phyloP scores from a whole-genome alignment of 2,888 invertebrate species.

The Eupithecia vulgata region DNA sequence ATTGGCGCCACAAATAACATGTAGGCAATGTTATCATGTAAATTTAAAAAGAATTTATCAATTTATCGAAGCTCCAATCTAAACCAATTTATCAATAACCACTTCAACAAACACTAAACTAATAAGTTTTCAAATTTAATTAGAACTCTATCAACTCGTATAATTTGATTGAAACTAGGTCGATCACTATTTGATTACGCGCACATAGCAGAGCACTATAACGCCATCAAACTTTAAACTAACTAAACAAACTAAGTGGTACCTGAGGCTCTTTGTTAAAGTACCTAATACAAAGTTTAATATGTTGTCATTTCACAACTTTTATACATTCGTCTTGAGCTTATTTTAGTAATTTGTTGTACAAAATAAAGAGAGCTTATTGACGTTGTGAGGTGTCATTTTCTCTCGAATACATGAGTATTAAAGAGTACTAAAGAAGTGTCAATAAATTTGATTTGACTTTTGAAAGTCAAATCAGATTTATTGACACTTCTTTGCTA shows the following conservation, averaged over 20 bases:
- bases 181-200: constrained; percentile 5
- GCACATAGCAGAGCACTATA: not conserved
- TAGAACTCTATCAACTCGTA: not conserved
- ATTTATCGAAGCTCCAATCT: not conserved
- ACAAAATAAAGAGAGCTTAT: too few species aligned
- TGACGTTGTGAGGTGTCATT: too few species aligned
- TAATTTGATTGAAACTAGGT: not conserved
- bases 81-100: not conserved
- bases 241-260: not conserved
- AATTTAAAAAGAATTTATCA: not conserved
- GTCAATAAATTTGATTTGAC: too few species aligned
- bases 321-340: not conserved
- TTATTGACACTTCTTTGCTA: too few species aligned
- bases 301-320: not conserved
- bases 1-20: not conserved
- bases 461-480: too few species aligned
- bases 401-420: too few species aligned
- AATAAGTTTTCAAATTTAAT: not conserved
- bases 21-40: too few species aligned
- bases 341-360: too few species aligned
- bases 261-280: not conserved
- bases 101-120: constrained; percentile 2
- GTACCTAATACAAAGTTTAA: not conserved
- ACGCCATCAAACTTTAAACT: not conserved
- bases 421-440: too few species aligned